phyloP scores from a whole-genome alignment of 2,113 vertebrate species.

The Halcyon malimbica region DNA sequence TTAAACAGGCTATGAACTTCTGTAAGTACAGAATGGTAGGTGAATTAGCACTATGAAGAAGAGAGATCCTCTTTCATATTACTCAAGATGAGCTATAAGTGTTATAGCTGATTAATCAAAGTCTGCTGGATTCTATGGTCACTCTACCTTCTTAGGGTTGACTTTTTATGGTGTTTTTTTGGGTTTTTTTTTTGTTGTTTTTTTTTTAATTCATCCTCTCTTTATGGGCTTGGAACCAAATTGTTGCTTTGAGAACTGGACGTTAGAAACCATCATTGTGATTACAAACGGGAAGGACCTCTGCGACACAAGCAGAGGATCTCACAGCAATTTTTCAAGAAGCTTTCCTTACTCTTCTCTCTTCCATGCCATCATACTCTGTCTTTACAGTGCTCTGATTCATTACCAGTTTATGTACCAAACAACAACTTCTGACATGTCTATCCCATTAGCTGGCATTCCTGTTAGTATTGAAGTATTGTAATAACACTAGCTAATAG shows the following conservation, averaged over 20 bases:
- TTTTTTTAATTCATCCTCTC: not conserved
- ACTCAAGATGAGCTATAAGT: not conserved
- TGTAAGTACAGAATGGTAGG: not conserved
- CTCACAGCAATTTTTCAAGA: not conserved
- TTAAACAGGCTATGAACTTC: constrained; percentile 1
- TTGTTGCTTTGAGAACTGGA: not conserved
- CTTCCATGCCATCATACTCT: not conserved
- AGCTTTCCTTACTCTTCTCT: not conserved
- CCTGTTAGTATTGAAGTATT: not conserved
- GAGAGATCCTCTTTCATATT: not conserved
- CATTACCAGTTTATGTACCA: not conserved
- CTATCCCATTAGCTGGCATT: not conserved
- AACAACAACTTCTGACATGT: not conserved
- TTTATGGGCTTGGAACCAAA: not conserved
- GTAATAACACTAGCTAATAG: not conserved
- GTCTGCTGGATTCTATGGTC: not conserved
- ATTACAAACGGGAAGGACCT: not conserved
- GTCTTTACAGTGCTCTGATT: not conserved
- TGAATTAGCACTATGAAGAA: not conserved
- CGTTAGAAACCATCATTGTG: not conserved
- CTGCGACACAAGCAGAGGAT: not conserved
- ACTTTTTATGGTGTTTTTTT: not conserved
- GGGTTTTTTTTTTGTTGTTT: not conserved
- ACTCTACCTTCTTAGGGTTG: not conserved
- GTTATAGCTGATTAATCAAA: not conserved